Evolutionary conservation across 2,113 vertebrate genomes (phyloP).

Genomic region (Kryptolebias marmoratus): DNA sequence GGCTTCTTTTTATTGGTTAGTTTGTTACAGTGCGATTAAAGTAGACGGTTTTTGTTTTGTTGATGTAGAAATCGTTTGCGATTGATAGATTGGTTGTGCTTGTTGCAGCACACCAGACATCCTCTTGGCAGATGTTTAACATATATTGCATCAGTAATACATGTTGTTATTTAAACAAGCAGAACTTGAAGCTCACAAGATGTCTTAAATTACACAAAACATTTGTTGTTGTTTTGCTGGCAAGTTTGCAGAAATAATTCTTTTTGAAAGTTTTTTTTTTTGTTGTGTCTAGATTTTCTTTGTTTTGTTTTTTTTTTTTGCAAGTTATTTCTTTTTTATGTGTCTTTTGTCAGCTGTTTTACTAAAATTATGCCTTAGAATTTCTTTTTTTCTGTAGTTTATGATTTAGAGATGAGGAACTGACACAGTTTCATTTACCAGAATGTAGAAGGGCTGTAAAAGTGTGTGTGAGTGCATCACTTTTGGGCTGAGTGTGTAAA

Average conservation of each 20-base stretch:
- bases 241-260: constrained; percentile 1
- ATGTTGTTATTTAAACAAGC: not conserved
- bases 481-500: constrained; percentile 55
- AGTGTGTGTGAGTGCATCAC: constrained; percentile 4
- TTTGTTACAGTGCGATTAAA: not conserved
- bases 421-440: constrained; percentile 38
- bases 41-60: constrained; percentile 1
- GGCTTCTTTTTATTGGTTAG: not conserved
- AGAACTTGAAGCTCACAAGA: not conserved
- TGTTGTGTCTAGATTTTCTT: no score
- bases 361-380: constrained; percentile 1
- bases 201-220: not conserved
- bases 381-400: constrained; percentile 11
- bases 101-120: not conserved
- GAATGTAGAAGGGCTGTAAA: not conserved
- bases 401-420: constrained; percentile 19
- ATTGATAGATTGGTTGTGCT: not conserved
- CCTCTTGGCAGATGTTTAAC: not conserved
- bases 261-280: not conserved
- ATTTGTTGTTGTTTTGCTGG: constrained; percentile 13
- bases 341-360: not conserved
- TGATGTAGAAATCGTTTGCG: not conserved
- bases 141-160: not conserved
- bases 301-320: not conserved
- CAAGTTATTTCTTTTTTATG: no score